phyloP scores from a whole-genome alignment of 2,113 vertebrate species.

The Siniperca knerii region DNA sequence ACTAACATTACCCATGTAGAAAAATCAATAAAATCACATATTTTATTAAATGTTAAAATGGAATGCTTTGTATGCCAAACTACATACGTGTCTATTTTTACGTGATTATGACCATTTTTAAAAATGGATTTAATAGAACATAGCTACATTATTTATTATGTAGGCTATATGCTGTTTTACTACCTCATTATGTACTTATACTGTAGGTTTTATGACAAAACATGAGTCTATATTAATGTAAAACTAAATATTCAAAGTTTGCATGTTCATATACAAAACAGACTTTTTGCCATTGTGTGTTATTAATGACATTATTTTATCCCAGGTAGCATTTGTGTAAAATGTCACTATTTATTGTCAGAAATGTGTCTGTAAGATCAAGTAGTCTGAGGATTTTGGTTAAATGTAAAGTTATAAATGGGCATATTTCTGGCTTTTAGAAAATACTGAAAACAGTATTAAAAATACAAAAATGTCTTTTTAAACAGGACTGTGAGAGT shows the following conservation, averaged over 20 bases:
- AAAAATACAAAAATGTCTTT: not conserved
- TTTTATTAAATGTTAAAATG: not conserved
- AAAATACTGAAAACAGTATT: not conserved
- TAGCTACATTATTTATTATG: not conserved
- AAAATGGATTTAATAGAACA: not conserved
- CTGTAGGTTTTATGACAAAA: not conserved
- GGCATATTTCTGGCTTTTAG: not conserved
- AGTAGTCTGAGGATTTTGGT: not conserved
- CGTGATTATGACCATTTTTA: not conserved
- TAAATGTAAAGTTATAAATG: not conserved
- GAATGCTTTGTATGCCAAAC: not conserved
- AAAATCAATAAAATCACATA: slow-evolving; percentile 7
- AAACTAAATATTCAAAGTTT: not conserved
- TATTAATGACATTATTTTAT: not conserved
- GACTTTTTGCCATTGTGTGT: not conserved
- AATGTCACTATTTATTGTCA: not conserved
- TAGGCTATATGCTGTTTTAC: not conserved
- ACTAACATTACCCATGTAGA: not conserved
- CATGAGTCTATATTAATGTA: not conserved
- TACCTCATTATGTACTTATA: not conserved
- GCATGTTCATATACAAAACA: not conserved
- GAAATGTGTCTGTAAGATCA: not conserved
- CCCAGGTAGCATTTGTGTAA: not conserved
- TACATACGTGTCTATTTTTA: not conserved
- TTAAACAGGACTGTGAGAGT: not conserved